phyloP scores from a whole-genome alignment of 2,113 vertebrate genomes.

The Hirundichthys speculiger region DNA sequence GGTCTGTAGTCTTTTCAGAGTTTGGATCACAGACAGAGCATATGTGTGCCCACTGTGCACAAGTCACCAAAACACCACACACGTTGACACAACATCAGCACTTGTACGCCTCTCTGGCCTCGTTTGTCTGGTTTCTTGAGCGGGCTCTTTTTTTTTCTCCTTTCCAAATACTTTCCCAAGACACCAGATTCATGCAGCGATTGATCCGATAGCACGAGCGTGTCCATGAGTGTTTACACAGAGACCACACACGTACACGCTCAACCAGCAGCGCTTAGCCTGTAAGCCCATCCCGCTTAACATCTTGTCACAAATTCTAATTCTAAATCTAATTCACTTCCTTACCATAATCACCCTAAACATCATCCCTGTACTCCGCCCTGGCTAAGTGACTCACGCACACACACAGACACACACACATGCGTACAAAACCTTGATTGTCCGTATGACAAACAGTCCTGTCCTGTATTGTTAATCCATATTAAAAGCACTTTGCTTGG shows the following conservation, averaged over 20 bases:
- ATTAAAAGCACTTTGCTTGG: slow-evolving; percentile 47
- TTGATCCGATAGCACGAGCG: slow-evolving; percentile 20
- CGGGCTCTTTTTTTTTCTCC: neutral
- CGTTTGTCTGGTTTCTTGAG: slow-evolving; percentile 1
- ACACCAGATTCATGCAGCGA: slow-evolving; percentile 21
- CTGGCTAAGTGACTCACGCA: slow-evolving; percentile 27
- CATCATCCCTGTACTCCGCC: slow-evolving; percentile 57
- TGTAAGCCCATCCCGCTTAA: slow-evolving; percentile 72
- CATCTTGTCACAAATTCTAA: slow-evolving; percentile 68
- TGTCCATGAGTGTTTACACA: slow-evolving; percentile 37
- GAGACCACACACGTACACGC: slow-evolving; percentile 28
- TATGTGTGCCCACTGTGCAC: slow-evolving; percentile 41
- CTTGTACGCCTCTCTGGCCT: slow-evolving; percentile 14
- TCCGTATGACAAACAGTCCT: slow-evolving; percentile 33
- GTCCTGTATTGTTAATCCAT: slow-evolving; percentile 52
- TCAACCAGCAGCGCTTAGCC: slow-evolving; percentile 44
- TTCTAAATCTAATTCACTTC: slow-evolving; percentile 73
- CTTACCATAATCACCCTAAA: slow-evolving; percentile 67
- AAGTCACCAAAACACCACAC: slow-evolving; percentile 42
- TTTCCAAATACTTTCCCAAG: slow-evolving; percentile 10
- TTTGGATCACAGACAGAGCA: slow-evolving; percentile 55
- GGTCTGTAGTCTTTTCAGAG: slow-evolving; percentile 49
- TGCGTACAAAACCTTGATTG: slow-evolving; percentile 39
- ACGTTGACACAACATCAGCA: slow-evolving; percentile 31
- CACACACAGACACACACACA: slow-evolving; percentile 22